Evolutionary conservation across 2,113 vertebrate species (phyloP).

Genomic region (Heloderma charlesbogerti): DNA sequence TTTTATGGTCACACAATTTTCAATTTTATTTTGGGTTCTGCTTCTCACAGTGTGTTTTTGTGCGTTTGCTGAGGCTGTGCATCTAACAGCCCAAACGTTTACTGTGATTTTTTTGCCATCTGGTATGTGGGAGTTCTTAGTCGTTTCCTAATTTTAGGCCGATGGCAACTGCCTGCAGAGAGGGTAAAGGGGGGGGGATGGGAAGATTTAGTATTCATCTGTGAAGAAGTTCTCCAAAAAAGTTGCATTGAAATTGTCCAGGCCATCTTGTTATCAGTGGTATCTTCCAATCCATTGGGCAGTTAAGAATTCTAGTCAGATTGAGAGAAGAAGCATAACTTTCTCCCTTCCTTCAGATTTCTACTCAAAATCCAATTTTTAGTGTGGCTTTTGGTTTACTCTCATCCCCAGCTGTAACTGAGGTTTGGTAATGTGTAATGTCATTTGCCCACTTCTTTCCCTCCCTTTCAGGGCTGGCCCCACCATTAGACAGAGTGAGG

Average conservation of each 20-base stretch:
- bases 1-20: background rate
- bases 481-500: background rate
- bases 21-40: slow-evolving; percentile 64
- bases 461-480: background rate
- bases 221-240: slow-evolving; percentile 33
- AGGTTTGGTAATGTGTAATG: background rate
- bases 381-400: background rate
- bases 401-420: background rate
- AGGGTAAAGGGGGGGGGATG: background rate
- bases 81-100: slow-evolving; percentile 74
- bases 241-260: no score
- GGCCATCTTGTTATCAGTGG: background rate
- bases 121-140: slow-evolving; percentile 74
- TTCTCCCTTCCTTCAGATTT: no score
- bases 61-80: slow-evolving; percentile 62
- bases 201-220: slow-evolving; percentile 51
- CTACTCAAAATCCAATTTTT: background rate
- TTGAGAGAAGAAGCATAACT: no score
- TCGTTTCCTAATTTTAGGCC: slow-evolving; percentile 67
- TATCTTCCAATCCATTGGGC: background rate
- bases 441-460: background rate
- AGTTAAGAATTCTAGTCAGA: background rate
- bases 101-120: slow-evolving; percentile 70
- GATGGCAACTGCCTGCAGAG: slow-evolving; percentile 67
- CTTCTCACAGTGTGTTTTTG: slow-evolving; percentile 61